Evolutionary conservation across 2,888 invertebrate genomes (phyloP), one percentile per base, ranked within the genome.

Genomic region (Mimachlamys varia): DNA sequence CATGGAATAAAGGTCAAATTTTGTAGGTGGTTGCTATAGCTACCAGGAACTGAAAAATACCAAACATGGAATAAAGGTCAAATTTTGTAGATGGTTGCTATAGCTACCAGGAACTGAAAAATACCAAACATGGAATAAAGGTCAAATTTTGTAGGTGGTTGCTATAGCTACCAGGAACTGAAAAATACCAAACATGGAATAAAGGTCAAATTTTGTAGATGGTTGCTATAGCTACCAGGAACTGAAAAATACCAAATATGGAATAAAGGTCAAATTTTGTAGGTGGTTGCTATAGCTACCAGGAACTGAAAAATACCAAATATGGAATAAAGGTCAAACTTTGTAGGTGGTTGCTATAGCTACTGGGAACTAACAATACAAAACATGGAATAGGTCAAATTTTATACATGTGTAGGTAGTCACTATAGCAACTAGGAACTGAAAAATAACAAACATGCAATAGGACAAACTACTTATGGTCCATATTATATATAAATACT

Each of bases 161-260:
- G 19, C 50, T 33, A 87, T 50, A n/a, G 50, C 38, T 58, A 87
- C 87, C 87, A 33, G 62, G 62, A 62, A 89, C 89, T 89, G 89
- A 89, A 89, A 89, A 89, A 89, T 87, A 89, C 53, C 37, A 89
- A 53, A 89, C 37, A 89, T n/a, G 62, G 37, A 17, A 89, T 53
- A 49, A 87, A 89, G 89, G 87, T 87, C 33, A 89, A 53, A 53
- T 44, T 27, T 19, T 89, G 87, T 33, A 33, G 53, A 15, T 27
- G 38, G 27, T 50, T 12, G 19, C 50, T 33, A 87, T 50, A n/a
- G 50, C 38, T 58, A 87, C 87, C 87, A 33, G 62, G 62, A 62
- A 89, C 89, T 89, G 89, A 89, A 89, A 89, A 89, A 89, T 87
- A 89, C 53, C 37, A 89, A 53, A 89, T 19, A 89, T n/a, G 62